Conservation (phyloP, 2,113 vertebrate genomes). For the Epinephelus cyanopodus region DNA sequence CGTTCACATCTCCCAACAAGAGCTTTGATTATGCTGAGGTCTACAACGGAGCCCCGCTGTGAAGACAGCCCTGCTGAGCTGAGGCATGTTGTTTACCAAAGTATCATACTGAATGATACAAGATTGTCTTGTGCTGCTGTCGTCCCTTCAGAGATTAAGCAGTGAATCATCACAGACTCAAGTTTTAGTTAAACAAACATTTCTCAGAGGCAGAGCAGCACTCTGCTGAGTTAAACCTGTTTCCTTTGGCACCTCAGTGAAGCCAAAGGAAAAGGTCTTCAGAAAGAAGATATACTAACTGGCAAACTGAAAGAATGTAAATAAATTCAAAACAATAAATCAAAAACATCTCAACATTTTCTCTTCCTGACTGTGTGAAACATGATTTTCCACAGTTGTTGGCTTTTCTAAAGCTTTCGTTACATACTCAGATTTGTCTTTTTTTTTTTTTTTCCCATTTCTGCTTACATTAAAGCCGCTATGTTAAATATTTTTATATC, state of each 20-base stretch:
- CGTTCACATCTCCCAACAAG: slow-evolving; percentile 65
- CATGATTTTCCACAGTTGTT: background rate
- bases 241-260: background rate
- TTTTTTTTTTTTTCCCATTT: background rate
- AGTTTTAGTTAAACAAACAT: slow-evolving; percentile 57
- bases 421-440: background rate
- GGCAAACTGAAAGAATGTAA: background rate
- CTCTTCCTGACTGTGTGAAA: background rate
- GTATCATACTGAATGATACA: slow-evolving; percentile 44
- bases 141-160: slow-evolving; percentile 42
- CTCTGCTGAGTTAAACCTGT: slow-evolving; percentile 8
- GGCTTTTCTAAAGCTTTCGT: background rate
- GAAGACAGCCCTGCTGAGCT: slow-evolving; percentile 53
- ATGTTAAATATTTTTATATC: background rate
- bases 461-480: background rate
- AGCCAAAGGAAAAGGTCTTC: slow-evolving; percentile 20
- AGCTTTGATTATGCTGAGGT: slow-evolving; percentile 66
- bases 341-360: background rate
- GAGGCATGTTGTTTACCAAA: slow-evolving; percentile 64
- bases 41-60: slow-evolving; percentile 47
- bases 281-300: background rate
- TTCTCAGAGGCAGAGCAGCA: slow-evolving; percentile 18
- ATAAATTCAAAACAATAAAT: background rate
- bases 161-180: slow-evolving; percentile 45
- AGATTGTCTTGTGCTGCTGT: slow-evolving; percentile 48